Evolutionary conservation across 1,140 invertebrate genomes (phyloP), one percentile per base, ranked within the genome.

Genomic region (Drosophila punjabiensis): DNA sequence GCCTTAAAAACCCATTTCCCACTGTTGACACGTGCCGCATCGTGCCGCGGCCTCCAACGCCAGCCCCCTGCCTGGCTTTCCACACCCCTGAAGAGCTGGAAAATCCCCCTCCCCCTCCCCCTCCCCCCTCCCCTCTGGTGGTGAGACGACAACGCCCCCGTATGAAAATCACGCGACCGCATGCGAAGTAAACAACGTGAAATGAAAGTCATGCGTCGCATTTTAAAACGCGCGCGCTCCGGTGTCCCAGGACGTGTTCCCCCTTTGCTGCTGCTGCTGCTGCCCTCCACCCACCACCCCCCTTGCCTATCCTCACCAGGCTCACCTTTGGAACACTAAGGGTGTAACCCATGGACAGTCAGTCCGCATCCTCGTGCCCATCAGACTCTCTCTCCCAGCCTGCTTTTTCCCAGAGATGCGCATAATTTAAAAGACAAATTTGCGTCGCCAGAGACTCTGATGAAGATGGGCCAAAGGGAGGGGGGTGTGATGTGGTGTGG

Each of bases 1-100:
- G 78, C 81, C 81, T 88, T 88, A 90, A 88, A 88, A 90, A 88
- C 86, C 85, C 85, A 90, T 88, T 88, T 85, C 85, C 85, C 88
- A 89, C 85, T 89, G 85, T 88, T 88, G 81, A 89, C 85, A 88
- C 85, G 85, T 89, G 85, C 85, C 81, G 78, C 85, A 63, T 64
- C 78, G 84, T 84, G 81, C 79, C 74, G 82, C 82, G 82, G 75
- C 74, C 78, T 77, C 74, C n/a, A 43, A 30, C 39, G 30, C 37
- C 28, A 20, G 18, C 24, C 28, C 20, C 32, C 28, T 13, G 13
- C 9, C 20, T 20, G 10, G 35, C 33, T 39, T 30, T 41, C 37
- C 18, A 32, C 53, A 48, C 13, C 20, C 73, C 50, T 18, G n/a
- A 30, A 56, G 14, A 56, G 53, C 50, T 32, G 30, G 52, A 14